Conservation (phyloP, 2,888 invertebrate species). For the Nasonia oneida region DNA sequence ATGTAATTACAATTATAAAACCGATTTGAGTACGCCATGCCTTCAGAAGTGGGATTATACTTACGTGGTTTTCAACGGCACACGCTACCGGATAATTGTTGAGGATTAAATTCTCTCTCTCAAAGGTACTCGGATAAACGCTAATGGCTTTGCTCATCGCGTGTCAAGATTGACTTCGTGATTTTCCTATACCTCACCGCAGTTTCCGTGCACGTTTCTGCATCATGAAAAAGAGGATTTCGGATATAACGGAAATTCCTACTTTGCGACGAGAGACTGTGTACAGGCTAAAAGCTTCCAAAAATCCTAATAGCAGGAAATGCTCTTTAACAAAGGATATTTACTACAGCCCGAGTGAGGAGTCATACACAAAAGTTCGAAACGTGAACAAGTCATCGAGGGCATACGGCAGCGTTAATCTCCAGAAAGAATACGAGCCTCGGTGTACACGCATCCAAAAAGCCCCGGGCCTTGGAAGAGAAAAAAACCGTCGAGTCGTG, state of each 20-base stretch:
- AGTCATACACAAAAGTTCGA: constrained; percentile 4
- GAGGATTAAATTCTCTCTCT: neutral
- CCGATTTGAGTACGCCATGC: neutral
- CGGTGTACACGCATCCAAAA: neutral
- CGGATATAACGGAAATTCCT: neutral
- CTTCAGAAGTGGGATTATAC: constrained; percentile 1
- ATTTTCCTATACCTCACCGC: neutral
- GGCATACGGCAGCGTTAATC: neutral
- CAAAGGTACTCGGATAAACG: neutral
- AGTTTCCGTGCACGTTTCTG: too few relatives aligned
- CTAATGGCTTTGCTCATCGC: neutral
- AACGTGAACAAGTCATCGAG: constrained; percentile 23
- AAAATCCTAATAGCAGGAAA: neutral
- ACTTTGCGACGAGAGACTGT: neutral
- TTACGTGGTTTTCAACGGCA: neutral
- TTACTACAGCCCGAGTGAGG: neutral
- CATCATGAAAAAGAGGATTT: neutral
- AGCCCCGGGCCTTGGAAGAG: neutral
- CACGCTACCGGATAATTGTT: neutral
- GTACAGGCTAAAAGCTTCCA: neutral
- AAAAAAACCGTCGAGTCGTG: constrained; percentile 41
- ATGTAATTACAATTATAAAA: neutral
- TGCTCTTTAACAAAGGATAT: neutral
- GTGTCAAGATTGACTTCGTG: neutral
- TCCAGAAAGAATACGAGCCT: neutral